Conservation (phyloP, 2,888 invertebrate species). For the Leptarthrus brevirostris region DNA sequence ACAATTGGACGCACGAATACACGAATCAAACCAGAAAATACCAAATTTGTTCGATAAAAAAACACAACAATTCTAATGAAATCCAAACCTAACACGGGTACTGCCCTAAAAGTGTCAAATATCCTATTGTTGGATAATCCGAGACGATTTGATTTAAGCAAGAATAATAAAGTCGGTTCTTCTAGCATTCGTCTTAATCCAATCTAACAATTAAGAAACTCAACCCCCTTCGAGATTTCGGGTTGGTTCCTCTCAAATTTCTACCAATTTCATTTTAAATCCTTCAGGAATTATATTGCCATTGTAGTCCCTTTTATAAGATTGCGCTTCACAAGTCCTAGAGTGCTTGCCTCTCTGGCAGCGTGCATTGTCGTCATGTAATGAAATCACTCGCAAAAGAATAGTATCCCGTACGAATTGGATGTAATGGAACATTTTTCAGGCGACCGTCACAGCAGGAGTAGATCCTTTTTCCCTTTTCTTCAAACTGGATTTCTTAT, state of each 20-base stretch:
- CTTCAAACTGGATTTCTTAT: conserved; percentile 9
- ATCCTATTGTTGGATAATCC: conserved; percentile 21
- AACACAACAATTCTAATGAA: background rate
- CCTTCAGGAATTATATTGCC: conserved; percentile 34
- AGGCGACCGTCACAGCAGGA: conserved; percentile 41
- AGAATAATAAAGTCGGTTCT: conserved; percentile 24
- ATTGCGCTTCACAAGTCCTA: conserved; percentile 17
- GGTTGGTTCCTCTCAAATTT: conserved; percentile 30
- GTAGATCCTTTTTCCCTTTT: conserved; percentile 28
- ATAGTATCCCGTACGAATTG: background rate
- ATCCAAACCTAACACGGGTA: background rate
- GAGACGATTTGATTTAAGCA: conserved; percentile 29
- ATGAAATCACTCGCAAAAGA: conserved; percentile 34
- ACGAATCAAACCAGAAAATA: too few species aligned
- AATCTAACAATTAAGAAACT: conserved; percentile 41
- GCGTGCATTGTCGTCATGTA: conserved; percentile 34
- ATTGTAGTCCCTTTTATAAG: conserved; percentile 34
- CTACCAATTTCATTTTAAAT: conserved; percentile 41
- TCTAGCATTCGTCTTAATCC: conserved; percentile 20
- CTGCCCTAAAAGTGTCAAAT: conserved; percentile 25
- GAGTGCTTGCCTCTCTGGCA: background rate
- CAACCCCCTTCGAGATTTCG: conserved; percentile 5
- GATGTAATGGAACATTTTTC: conserved; percentile 22
- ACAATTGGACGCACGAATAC: too few species aligned
- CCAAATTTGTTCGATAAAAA: background rate